phyloP scores from a whole-genome alignment of 2,113 vertebrate species.

The Dipodomys stephensi region DNA sequence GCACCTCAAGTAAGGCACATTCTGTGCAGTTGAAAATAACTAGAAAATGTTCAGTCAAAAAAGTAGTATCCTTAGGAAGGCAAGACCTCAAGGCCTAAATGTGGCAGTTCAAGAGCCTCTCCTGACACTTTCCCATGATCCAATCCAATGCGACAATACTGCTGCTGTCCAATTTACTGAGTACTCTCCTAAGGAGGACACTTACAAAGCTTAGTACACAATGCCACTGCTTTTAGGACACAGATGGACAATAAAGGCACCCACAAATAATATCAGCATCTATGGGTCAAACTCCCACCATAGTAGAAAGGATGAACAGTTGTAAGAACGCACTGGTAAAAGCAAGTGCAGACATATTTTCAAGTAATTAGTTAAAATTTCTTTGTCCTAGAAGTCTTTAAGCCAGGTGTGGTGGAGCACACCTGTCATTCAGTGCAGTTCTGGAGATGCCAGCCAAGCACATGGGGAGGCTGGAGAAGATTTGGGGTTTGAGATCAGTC shows the following conservation, averaged over 20 bases:
- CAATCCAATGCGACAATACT: not conserved
- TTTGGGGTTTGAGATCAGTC: too few relatives aligned
- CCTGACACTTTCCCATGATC: not conserved
- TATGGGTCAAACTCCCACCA: not conserved
- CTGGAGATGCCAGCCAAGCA: too few relatives aligned
- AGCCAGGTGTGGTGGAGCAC: too few relatives aligned
- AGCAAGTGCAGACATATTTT: not conserved
- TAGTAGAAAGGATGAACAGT: not conserved
- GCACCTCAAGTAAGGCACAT: not conserved
- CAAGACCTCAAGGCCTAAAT: not conserved
- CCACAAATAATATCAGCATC: not conserved
- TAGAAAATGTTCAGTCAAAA: not conserved
- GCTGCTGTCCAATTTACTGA: not conserved
- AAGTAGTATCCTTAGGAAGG: not conserved
- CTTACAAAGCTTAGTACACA: not conserved
- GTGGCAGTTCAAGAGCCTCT: not conserved
- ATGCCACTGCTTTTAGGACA: not conserved
- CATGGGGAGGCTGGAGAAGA: too few relatives aligned
- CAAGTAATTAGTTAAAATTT: conserved; percentile 5
- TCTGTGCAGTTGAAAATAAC: not conserved
- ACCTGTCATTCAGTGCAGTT: too few relatives aligned
- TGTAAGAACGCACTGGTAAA: not conserved
- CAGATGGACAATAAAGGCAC: not conserved
- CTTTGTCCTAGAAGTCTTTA: not conserved
- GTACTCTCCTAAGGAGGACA: not conserved